A percentile compares a stretch with the other conserved stretches of the same genome.
Conservation (phyloP, 2,113 vertebrate genomes). For the Archocentrus centrarchus region DNA sequence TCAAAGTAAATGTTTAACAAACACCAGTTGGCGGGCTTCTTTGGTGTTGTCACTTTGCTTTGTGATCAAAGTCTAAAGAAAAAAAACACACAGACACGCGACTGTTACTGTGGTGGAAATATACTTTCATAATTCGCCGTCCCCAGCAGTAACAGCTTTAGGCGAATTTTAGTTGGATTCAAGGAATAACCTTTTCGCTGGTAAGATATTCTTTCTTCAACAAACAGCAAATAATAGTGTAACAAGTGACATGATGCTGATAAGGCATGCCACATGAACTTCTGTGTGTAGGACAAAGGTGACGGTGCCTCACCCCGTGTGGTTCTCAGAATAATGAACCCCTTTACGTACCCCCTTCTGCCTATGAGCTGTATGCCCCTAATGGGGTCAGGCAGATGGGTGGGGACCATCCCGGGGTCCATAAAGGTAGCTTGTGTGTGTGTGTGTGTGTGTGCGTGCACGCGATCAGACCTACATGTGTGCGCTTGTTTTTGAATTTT, state of each 20-base stretch:
- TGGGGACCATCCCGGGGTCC: slow-evolving; percentile 58
- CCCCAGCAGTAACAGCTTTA: neutral
- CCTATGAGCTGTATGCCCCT: slow-evolving; percentile 66
- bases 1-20: slow-evolving; percentile 68
- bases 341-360: slow-evolving; percentile 8
- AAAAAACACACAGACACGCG: neutral
- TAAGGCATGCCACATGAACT: slow-evolving; percentile 34
- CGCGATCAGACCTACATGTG: slow-evolving; percentile 1
- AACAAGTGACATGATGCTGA: slow-evolving; percentile 10
- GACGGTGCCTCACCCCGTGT: slow-evolving; percentile 34
- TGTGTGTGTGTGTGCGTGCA: slow-evolving; percentile 20
- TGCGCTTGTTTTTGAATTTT: slow-evolving; percentile 27
- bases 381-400: slow-evolving; percentile 82
- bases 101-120: neutral
- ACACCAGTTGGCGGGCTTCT: neutral
- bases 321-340: slow-evolving; percentile 70
- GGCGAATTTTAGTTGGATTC: slow-evolving; percentile 6
- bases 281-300: slow-evolving; percentile 51
- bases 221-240: neutral
- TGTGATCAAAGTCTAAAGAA: slow-evolving; percentile 66
- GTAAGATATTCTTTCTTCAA: slow-evolving; percentile 43
- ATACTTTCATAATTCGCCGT: neutral
- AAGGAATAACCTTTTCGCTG: neutral
- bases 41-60: slow-evolving; percentile 23
- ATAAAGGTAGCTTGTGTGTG: slow-evolving; percentile 47